Conservation (phyloP, 2,888 invertebrate species). For the Malacosoma neustria region DNA sequence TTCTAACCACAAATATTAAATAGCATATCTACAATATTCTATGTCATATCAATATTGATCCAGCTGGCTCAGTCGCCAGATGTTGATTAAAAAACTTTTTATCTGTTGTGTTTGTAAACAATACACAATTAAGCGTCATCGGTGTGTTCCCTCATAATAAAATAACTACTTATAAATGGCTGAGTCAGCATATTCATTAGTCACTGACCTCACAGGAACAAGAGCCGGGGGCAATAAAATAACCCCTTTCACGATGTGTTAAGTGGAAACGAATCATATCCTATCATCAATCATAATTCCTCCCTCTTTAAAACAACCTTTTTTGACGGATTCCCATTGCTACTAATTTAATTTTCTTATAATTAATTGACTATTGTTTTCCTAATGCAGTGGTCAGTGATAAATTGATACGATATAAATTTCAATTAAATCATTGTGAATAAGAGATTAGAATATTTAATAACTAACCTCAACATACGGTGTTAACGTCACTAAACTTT, state of each 20-base stretch:
- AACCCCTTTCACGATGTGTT: constrained; percentile 67
- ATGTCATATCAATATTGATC: background rate
- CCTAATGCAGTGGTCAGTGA: background rate
- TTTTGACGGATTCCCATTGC: constrained; percentile 37
- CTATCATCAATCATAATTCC: constrained; percentile 69
- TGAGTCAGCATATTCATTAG: constrained; percentile 63
- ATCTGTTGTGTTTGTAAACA: background rate
- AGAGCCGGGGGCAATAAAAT: constrained; percentile 58
- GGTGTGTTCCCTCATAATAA: constrained; percentile 35
- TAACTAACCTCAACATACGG: too few relatives aligned
- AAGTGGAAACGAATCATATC: constrained; percentile 70
- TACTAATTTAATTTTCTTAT: constrained; percentile 35
- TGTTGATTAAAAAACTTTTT: constrained; percentile 8
- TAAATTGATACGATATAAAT: too few relatives aligned
- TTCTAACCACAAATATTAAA: too few relatives aligned
- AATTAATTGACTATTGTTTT: constrained; percentile 14
- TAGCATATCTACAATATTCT: too few relatives aligned
- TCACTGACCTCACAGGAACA: constrained; percentile 58
- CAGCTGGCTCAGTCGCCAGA: background rate
- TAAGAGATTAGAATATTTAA: too few relatives aligned
- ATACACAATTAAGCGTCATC: constrained; percentile 12
- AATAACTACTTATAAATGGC: constrained; percentile 41
- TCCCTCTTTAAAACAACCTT: constrained; percentile 36
- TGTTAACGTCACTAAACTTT: too few relatives aligned
- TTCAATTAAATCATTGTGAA: too few relatives aligned